Base-by-base conservation (phyloP, 2,797 vertebrate genomes). In the Tauraco hartlaubi region DNA sequence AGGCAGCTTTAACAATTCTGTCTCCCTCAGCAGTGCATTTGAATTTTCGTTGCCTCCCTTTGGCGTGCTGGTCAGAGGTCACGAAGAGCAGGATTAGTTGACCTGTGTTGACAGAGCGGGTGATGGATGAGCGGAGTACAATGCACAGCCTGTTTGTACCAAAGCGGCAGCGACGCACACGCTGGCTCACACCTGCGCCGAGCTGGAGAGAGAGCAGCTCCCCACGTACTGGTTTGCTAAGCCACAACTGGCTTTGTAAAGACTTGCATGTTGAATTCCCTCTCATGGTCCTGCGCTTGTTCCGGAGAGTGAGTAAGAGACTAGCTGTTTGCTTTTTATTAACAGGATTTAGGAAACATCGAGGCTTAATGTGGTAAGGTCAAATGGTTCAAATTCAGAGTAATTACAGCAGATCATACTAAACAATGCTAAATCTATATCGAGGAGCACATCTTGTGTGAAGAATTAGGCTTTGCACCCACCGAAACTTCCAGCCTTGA, bases 41-140 rank as follows among this genome's bases (percentile, higher is more conserved):
- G 83, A 97, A 94, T 96, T 93, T 86, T 86, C 39, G 79, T 94
- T 95, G 94, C 80, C 67, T 97, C 69, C 93, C 85, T 97, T 93
- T 10, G 9, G 76, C 31, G 19, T 21, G 73, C 68, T 76, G 96
- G 96, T 95, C 94, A 86, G 95, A 97, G 98, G 96, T 97, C 96
- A 72, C 6, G 6, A 81, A 80, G 97, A 97, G 90, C 95, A 94
- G 95, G 95, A 97, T 97, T 96, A 91, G 66, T 81, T 98, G 98
- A 97, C 98, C 98, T 92, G 78, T 56, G 95, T 78, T 98, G 97
- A 97, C 97, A 98, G 97, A 81, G 85, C 6, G 33, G 76, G 96
- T 98, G 97, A 98, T 98, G 97, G 97, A 98, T 97, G 97, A 96
- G 92, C 68, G 11, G 88, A 81, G 88, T 44, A 96, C 90, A 95